Base-by-base conservation (phyloP, 2,888 invertebrate genomes). In the Tenthredo mesomela region DNA sequence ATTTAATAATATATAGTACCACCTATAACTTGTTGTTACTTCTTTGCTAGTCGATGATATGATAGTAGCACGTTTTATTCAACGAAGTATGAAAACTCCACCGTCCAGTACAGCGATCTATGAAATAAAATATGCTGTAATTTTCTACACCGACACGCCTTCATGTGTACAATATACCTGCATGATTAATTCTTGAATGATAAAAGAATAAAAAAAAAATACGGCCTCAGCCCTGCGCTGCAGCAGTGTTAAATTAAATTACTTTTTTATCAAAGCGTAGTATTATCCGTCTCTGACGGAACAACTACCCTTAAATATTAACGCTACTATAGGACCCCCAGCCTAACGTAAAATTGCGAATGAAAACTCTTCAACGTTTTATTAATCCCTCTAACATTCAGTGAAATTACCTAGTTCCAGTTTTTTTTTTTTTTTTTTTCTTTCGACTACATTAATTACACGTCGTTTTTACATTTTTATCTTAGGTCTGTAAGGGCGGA, bases 281-380 rank as follows among this genome's bases (percentile, higher is more conserved):
- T 61, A 61, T 80, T 80, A 80, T 80, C 61, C 25, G 25, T 29
- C 25, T 21, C 12, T 37, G 61, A 80, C 25, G 40, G 21, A 80
- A 58, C 25, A 40, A 80, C 37, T 40, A 77, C 77, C 29, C 29
- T 54, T 47, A 67, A 82, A 82, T 82, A 82, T 82, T 82, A 29
- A 82, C 50, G 33, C 54, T 21, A 54, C 78, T 10, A 18, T 9
- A n/a, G n/a, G 18, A 78, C 61, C 58, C 58, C 65, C n/a, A 37
- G 58, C 9, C 29, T 47, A 6, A 67, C 47, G n/a, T 43, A 29
- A 70, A 82, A 82, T 67, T 70, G 67, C 40, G 80, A 80, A 40
- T 77, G 47, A 54, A 58, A 58, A 78, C 33, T 78, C 21, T 78
- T 78, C n/a, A n/a, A 78, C 43, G 33, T 78, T 78, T 78, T 37